phyloP scores from a whole-genome alignment of 2,797 vertebrate genomes.

The Karalla daura region DNA sequence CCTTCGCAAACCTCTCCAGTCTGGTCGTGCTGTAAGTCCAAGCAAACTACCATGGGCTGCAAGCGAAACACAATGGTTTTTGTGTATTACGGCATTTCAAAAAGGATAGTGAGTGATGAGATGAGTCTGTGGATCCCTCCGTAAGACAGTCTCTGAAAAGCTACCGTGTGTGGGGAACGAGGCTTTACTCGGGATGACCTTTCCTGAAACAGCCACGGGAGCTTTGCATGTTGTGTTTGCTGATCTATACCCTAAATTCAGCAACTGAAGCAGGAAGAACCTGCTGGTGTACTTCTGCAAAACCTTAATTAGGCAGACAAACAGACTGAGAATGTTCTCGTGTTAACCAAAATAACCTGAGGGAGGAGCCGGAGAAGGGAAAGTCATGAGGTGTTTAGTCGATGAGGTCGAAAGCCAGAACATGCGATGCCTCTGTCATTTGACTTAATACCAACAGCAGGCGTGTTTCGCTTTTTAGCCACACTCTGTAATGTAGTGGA shows the following conservation, averaged over 20 bases:
- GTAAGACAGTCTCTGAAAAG: not conserved
- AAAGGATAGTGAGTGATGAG: no score
- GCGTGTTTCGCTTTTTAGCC: no score
- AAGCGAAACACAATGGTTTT: no score
- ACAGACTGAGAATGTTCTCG: constrained; percentile 33
- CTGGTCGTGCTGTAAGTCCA: constrained; percentile 95
- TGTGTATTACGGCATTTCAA: no score
- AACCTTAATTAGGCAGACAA: constrained; percentile 53
- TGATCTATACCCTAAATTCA: constrained; percentile 20
- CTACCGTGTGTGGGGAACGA: not conserved
- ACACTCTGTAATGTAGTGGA: not conserved
- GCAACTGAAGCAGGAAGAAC: constrained; percentile 57
- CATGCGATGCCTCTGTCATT: constrained; percentile 17
- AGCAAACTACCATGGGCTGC: constrained; percentile 14
- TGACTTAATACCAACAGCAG: not conserved
- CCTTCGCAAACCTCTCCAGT: constrained; percentile 95
- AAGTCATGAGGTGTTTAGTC: constrained; percentile 32
- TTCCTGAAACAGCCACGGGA: not conserved
- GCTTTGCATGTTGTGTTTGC: constrained; percentile 7
- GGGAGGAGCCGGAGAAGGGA: constrained; percentile 34
- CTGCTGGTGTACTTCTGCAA: constrained; percentile 52
- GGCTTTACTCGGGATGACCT: constrained; percentile 13
- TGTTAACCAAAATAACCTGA: constrained; percentile 51
- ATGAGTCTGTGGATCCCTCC: no score
- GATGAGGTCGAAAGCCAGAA: constrained; percentile 35